Evolutionary conservation across 2,113 vertebrate species (phyloP), one percentile per base, ranked within the genome.

Genomic region (Numida meleagris): DNA sequence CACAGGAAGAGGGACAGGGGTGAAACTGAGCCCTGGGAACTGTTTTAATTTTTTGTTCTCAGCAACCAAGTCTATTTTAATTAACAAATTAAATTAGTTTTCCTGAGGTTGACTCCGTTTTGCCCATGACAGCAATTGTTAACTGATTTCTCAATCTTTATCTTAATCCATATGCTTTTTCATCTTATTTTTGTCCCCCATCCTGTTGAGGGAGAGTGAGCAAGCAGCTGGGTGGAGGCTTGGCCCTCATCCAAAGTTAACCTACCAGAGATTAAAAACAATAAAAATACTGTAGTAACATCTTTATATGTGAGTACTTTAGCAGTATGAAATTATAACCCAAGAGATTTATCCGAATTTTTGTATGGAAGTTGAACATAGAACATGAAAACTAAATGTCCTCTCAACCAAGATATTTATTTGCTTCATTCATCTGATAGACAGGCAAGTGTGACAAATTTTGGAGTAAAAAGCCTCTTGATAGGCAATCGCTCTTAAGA

Each of bases 1-100:
- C 3, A 0, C 1, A 17, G 40, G 63, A 11, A 36, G 25, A 36
- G 8, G 8, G 2, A n/a, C 1, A 17, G 51, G 42, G 25, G 27
- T 6, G 5, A 38, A 14, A 25, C 0, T 25, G 42, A 12, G 12
- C 4, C 4, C 1, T 8, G 43, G 63, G 19, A 8, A 50, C 19
- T 24, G 58, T 36, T 61, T 59, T 36, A 14, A 59, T 24, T 36
- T 36, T 61, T 36, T 36, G n/a, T 40, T 31, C 40, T 72, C 58
- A 59, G 16, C 59, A 73, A 24, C 21, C 13, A 36, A 15, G 36
- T 36, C n/a, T 61, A 31, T 11, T 31, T 66, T 36, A 66, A 33
- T 27, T 66, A 12, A 46, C 14, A 67, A 29, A 27, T 43, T 11
- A 51, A 3, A 36, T 31, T 6, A 9, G 51, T 55, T 77, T 89